Evolutionary conservation across 2,888 invertebrate genomes (phyloP).

Genomic region (Cyrtodaria siliqua): DNA sequence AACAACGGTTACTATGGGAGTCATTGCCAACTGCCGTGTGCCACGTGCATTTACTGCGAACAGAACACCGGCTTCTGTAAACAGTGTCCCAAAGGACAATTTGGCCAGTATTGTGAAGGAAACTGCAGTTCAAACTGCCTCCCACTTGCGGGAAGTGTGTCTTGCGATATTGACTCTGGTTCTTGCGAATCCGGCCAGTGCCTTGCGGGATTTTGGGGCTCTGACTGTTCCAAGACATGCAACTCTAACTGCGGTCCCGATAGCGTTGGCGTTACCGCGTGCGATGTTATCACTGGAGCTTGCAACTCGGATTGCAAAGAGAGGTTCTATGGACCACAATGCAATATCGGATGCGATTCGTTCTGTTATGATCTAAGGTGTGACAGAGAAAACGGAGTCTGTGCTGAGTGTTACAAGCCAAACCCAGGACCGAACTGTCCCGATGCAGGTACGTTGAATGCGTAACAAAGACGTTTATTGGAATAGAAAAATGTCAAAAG

Average conservation of each 20-base stretch:
- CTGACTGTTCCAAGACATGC: constrained; percentile 19
- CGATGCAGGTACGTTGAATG: constrained; percentile 49
- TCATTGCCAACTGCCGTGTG: constrained; percentile 35
- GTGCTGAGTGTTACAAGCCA: constrained; percentile 42
- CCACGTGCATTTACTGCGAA: constrained; percentile 38
- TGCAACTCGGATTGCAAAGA: constrained; percentile 25
- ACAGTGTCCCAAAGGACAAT: constrained; percentile 31
- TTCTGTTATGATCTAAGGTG: constrained; percentile 46
- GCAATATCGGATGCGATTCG: constrained; percentile 36
- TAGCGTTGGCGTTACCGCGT: constrained; percentile 4
- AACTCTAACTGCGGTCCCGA: constrained; percentile 27
- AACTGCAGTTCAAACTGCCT: constrained; percentile 50
- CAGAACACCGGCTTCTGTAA: constrained; percentile 36
- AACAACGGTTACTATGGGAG: constrained; percentile 35
- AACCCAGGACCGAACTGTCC: constrained; percentile 47
- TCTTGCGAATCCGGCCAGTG: constrained; percentile 41
- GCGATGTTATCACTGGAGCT: constrained; percentile 25
- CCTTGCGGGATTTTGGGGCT: constrained; percentile 27
- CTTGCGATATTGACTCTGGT: constrained; percentile 36
- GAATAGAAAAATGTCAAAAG: too few species aligned
- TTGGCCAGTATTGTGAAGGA: constrained; percentile 27
- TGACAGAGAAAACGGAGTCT: constrained; percentile 41
- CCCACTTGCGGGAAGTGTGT: constrained; percentile 13
- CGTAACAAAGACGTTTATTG: too few species aligned
- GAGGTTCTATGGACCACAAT: constrained; percentile 35